Evolutionary conservation across 2,888 invertebrate genomes (phyloP), one percentile per base, ranked within the genome.

Genomic region (Pocota personata): DNA sequence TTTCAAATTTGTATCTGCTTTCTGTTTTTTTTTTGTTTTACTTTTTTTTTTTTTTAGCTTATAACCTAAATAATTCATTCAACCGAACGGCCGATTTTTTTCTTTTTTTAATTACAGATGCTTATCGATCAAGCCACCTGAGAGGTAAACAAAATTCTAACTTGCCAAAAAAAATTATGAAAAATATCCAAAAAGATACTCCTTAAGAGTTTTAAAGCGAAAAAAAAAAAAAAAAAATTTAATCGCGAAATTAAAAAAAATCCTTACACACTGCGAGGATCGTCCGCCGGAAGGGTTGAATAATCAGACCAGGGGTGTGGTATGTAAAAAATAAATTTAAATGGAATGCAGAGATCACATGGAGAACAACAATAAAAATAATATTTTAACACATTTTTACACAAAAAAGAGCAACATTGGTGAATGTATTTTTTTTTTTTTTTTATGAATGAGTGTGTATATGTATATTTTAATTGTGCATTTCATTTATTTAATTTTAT

Each of bases 61-160:
- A 79, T 86, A 88, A 88, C 87, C 87, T 89, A 89, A 93, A 93
- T 93, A 90, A 94, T 93, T 92, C 94, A 93, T 94, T 94, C 93
- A 94, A 94, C 93, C 88, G 88, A 88, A 89, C 89, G 89, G 89
- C 88, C 89, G 89, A 87, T 88, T 83, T 84, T 87, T 90, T 91
- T 90, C 90, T 93, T 94, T 90, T 94, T 95, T 94, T 95, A 94
- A 95, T 95, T 95, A 94, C 95, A 95, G 95, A 95, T 95, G 95
- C 94, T 94, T 95, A 94, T 95, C 95, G 94, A 95, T 95, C 94
- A 95, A 95, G 94, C 95, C 95, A 94, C 95, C 95, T 93, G 95
- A 95, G 94, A 95, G 95, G 95, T 95, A 95, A 94, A 91, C 89
- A 90, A 89, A 88, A 88, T 86, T 87, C 86, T 87, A 88, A 83